Evolutionary conservation across 2,888 invertebrate genomes (phyloP), one percentile per base, ranked within the genome.

Genomic region (Rhaphigaster nebulosa): DNA sequence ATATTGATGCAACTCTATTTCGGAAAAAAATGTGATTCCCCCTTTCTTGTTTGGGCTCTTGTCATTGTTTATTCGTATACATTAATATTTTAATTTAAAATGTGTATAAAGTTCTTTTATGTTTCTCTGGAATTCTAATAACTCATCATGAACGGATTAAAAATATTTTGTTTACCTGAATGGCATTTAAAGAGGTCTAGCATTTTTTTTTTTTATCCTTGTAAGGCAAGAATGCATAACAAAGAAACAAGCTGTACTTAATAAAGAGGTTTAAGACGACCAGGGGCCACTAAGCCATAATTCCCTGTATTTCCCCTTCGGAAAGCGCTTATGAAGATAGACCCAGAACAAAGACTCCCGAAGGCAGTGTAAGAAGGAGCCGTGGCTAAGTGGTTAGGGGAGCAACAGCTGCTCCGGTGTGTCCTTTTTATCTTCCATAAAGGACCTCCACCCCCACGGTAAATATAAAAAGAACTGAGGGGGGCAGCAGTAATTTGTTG

Each of bases 371-470:
- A 84, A 60, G 88, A 70, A 89, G 29, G 76, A 76, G 89, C n/a
- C 15, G n/a, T 10, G 76, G 89, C 70, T 89, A 89, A 89, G 89
- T 89, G 89, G 89, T 89, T 89, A 38, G 91, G 70, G 88, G 91
- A 90, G 91, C 91, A 91, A 91, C 91, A 91, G 91, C 91, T 91
- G 91, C 90, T 88, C 80, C 91, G 87, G 80, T 87, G 87, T 70
- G 90, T 89, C 90, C 90, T 91, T 91, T 91, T 91, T 91, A 91
- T 91, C 91, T 84, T 90, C 90, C 90, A 87, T 87, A 91, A 91
- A 91, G 90, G 88, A 88, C 70, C 52, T 87, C 54, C 90, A 90
- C 65, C 38, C 38, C n/a, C 84, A 38, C 87, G 88, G 65, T 65
- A 65, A 65, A 65, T 65, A 65, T 65, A 65, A 65, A 65, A 65